These are phyloP conservation scores for Trimorus sp. DNA, from an alignment of 2,888 invertebrate species.

Conservation along the genomic window DNA sequence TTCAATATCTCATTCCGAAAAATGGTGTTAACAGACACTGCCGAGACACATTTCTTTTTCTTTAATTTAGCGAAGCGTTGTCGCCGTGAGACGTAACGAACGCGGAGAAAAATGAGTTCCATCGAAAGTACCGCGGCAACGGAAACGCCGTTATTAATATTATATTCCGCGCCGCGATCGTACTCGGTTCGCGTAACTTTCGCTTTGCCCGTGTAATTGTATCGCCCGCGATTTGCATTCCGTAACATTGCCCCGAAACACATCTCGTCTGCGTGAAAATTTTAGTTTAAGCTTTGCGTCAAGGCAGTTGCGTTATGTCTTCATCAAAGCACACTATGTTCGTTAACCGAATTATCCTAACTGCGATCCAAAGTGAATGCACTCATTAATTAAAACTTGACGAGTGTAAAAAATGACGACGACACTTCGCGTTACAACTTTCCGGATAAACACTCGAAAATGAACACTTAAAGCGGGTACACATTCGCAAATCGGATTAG, in stretches of 20 bases:
- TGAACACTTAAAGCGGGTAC: conserved; percentile 16
- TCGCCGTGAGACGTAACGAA: no score
- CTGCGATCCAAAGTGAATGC: conserved; percentile 43
- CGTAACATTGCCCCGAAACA: conserved; percentile 39
- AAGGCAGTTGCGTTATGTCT: conserved; percentile 44
- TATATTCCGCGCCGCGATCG: conserved; percentile 6
- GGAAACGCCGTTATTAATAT: conserved; percentile 15
- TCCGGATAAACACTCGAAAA: conserved; percentile 21
- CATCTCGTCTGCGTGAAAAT: conserved; percentile 43
- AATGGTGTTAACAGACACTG: no score
- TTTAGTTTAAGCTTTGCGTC: conserved; percentile 37
- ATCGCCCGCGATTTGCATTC: conserved; percentile 48
- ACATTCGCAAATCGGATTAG: conserved; percentile 25
- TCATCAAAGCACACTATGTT: conserved; percentile 41
- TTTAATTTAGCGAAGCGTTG: no score
- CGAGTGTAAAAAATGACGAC: conserved; percentile 18
- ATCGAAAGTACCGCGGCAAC: not conserved
- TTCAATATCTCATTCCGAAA: no score
- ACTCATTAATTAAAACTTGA: conserved; percentile 45
- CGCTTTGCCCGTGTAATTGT: conserved; percentile 35
- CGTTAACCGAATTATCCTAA: conserved; percentile 47
- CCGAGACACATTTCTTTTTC: no score
- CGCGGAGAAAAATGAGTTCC: no score
- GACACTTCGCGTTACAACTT: conserved; percentile 16
- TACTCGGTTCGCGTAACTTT: conserved; percentile 21